These are phyloP conservation scores for Platycheirus albimanus DNA, from an alignment of 2,888 invertebrate species.

Conservation along the genomic window DNA sequence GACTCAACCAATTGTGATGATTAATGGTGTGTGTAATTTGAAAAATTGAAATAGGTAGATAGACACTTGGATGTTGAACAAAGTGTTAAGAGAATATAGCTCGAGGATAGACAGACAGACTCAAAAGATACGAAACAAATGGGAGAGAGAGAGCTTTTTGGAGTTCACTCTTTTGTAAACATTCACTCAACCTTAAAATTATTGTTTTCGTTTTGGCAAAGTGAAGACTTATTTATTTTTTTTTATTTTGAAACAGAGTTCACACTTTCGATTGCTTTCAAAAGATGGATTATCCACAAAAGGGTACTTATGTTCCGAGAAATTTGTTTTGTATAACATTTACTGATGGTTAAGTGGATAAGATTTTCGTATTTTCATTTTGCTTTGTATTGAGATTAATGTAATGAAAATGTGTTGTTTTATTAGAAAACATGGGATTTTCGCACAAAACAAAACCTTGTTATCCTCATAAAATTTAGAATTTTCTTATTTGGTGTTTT, in stretches of 20 bases:
- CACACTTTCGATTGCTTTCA: slow-evolving; percentile 9
- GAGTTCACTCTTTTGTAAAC: slow-evolving; percentile 9
- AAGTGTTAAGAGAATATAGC: slow-evolving; percentile 1
- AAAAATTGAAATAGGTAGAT: slow-evolving; percentile 3
- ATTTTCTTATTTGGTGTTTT: too few relatives aligned
- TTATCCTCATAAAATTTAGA: too few relatives aligned
- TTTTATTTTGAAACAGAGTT: neutral
- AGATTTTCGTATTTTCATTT: too few relatives aligned
- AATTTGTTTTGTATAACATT: too few relatives aligned
- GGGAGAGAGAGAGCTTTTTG: slow-evolving; percentile 13
- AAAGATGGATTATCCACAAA: too few relatives aligned
- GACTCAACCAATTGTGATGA: slow-evolving; percentile 35
- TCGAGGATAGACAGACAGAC: neutral
- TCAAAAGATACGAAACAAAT: neutral
- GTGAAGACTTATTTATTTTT: neutral
- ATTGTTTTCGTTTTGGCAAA: too few relatives aligned
- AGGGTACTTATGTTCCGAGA: too few relatives aligned
- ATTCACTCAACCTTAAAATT: slow-evolving; percentile 26
- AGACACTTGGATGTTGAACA: neutral
- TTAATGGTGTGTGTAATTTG: slow-evolving; percentile 55
- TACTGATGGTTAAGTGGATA: too few relatives aligned
- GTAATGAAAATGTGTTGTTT: too few relatives aligned
- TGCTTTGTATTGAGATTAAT: too few relatives aligned
- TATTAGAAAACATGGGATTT: too few relatives aligned
- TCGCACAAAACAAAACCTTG: too few relatives aligned